phyloP scores from a whole-genome alignment of 2,888 invertebrate genomes.

The Rhingia rostrata region DNA sequence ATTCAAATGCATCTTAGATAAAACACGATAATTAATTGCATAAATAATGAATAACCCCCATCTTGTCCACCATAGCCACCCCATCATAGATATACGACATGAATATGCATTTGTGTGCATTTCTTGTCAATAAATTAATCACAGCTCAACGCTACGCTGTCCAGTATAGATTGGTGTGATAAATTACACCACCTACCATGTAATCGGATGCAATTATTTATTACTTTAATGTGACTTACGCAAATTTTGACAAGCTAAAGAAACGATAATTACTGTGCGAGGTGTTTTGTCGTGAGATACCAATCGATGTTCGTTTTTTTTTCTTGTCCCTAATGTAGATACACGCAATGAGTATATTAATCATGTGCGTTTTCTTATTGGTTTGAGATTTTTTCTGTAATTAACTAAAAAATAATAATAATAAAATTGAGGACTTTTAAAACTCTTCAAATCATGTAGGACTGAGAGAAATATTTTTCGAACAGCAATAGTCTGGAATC shows the following conservation, averaged over 20 bases:
- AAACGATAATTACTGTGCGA: conserved; percentile 30
- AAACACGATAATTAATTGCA: conserved; percentile 66
- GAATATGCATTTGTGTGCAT: conserved; percentile 68
- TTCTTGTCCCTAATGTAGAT: not conserved
- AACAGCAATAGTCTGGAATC: too few species aligned
- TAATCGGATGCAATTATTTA: conserved; percentile 63
- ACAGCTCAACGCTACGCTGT: conserved; percentile 57
- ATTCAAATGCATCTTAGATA: conserved; percentile 67
- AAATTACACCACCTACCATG: conserved; percentile 58
- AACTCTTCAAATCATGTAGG: too few species aligned
- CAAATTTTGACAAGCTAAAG: conserved; percentile 49
- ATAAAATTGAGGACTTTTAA: too few species aligned
- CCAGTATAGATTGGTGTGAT: conserved; percentile 57
- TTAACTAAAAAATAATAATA: too few species aligned
- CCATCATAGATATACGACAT: conserved; percentile 3
- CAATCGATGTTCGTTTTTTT: not conserved
- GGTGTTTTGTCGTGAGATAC: conserved; percentile 18
- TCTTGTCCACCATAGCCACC: too few species aligned
- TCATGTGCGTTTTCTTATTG: too few species aligned
- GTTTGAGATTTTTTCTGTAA: too few species aligned
- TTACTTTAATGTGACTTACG: conserved; percentile 47
- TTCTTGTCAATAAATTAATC: conserved; percentile 73
- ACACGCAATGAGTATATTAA: too few species aligned
- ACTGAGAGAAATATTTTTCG: too few species aligned
- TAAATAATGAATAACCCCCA: conserved; percentile 62